These are phyloP conservation scores for Microcebus tavaratra DNA, from an alignment of 2,113 vertebrate genomes.

Conservation along the genomic window DNA sequence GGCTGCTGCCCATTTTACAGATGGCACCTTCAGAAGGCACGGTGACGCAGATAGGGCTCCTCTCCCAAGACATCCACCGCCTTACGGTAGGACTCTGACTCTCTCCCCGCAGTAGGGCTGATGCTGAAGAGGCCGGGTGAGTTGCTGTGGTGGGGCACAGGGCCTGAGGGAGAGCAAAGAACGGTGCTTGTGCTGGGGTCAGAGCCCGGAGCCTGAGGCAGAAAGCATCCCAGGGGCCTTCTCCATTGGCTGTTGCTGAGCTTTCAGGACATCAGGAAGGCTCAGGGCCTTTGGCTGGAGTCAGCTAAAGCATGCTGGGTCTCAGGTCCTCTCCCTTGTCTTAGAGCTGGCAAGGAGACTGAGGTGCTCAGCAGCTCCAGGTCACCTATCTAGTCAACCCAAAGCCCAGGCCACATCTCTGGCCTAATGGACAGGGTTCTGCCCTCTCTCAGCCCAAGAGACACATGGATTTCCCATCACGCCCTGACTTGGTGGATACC, in stretches of 20 bases:
- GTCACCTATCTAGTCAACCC: background rate
- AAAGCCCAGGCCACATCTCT: background rate
- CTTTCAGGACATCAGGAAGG: background rate
- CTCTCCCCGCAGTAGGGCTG: background rate
- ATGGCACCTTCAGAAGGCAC: slow-evolving; percentile 91
- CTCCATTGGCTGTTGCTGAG: background rate
- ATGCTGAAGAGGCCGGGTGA: background rate
- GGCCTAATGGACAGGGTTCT: background rate
- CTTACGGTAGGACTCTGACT: slow-evolving; percentile 89
- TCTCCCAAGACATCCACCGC: slow-evolving; percentile 94
- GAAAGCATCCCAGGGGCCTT: background rate
- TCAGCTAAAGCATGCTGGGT: background rate
- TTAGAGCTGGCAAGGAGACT: background rate
- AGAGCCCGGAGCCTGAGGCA: background rate
- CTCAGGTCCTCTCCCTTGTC: background rate
- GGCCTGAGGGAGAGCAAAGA: background rate
- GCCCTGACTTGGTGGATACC: background rate
- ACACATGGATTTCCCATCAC: background rate
- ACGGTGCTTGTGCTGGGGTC: background rate
- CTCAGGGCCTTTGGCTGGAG: background rate
- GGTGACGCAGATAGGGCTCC: slow-evolving; percentile 92
- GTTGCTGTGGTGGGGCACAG: background rate
- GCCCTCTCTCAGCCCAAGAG: background rate
- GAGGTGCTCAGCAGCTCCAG: background rate
- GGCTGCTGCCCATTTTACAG: slow-evolving; percentile 89